Evolutionary conservation across 1,140 invertebrate species (phyloP), one percentile per base, ranked within the genome.

Genomic region (Cyclargus thomasi): DNA sequence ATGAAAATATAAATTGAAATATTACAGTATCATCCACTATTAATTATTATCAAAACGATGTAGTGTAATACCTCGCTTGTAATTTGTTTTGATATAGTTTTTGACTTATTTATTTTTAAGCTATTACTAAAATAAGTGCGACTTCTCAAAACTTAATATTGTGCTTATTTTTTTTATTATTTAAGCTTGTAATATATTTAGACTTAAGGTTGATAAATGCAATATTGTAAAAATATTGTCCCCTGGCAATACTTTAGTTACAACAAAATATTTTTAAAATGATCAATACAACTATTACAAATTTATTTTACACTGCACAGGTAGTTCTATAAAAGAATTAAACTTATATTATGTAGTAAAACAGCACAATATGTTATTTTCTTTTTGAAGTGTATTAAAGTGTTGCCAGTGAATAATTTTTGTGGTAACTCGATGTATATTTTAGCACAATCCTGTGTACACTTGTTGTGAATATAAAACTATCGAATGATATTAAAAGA

Each of bases 111-210:
- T 7, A 20, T 59, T 59, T 59, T 59, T 59, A 59, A 59, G 55
- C 21, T 59, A 59, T 59, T 10, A 20, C 18, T 20, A 59, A 20
- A 59, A 59, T 59, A 59, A 59, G 55, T 59, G 55, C 55, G 55
- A 59, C 55, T 59, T 59, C 55, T 59, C 55, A 59, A 59, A 20
- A 59, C 55, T 59, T 22, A 59, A 20, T 57, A 55, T 55, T 55
- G 53, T 55, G 53, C 53, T 55, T 55, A 55, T 18, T 55, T 55
- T 55, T 59, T 22, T 59, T 59, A n/a, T 55, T 55, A 59, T 59
- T 59, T 59, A 59, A 59, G 55, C 53, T 5, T 55, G 53, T 55
- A 55, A 55, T n/a, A 55, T 59, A 10, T 7, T 20, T 59, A 59
- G 55, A 59, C 21, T 59, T 59, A 59, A 59, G 55, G 6, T 59